Base-by-base conservation (phyloP, 2,888 invertebrate genomes). In the Polydrusus cervinus region DNA sequence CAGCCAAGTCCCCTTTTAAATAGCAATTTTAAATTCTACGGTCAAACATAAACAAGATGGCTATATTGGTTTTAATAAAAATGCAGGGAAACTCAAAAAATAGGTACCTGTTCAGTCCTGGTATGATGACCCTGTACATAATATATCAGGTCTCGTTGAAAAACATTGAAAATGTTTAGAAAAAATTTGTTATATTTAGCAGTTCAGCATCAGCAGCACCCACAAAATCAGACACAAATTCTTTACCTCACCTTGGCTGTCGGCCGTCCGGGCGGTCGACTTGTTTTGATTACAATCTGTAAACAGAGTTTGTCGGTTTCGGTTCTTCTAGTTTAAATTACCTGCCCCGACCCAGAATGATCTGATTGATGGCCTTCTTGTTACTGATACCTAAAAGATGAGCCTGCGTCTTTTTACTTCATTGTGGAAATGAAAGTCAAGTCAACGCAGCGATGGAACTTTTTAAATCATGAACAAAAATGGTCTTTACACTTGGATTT, bases 271-370 rank as follows among this genome's bases (percentile, higher is more conserved):
- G 83, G 83, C 84, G 85, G 84, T 83, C 83, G 81, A 80, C 82
- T 84, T 84, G 84, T 84, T 84, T 84, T 84, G 85, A 85, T 85
- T 84, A 82, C 83, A 84, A 84, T 84, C 85, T 84, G 84, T 84
- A 84, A 85, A 85, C 85, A 85, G 79, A 80, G 47, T 80, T 79
- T 79, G 80, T 80, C 80, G 81, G 81, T 79, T 82, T 83, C 80
- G 82, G 84, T 45, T 66, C 67, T 49, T 73, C 66, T 82, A 84
- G 82, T 84, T 84, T 85, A 85, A 85, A 85, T 85, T 85, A 84
- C 84, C 85, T 84, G 76, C 82, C 82, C 78, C 81, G 80, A 34
- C 34, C 34, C 57, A 34, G 38, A 14, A 34, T 34, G 38, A 34
- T 74, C 82, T 84, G 84, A 84, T 84, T 84, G 83, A 84, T 84